Evolutionary conservation across 1,140 invertebrate genomes (phyloP).

Genomic region (Aphaenogaster rudis): DNA sequence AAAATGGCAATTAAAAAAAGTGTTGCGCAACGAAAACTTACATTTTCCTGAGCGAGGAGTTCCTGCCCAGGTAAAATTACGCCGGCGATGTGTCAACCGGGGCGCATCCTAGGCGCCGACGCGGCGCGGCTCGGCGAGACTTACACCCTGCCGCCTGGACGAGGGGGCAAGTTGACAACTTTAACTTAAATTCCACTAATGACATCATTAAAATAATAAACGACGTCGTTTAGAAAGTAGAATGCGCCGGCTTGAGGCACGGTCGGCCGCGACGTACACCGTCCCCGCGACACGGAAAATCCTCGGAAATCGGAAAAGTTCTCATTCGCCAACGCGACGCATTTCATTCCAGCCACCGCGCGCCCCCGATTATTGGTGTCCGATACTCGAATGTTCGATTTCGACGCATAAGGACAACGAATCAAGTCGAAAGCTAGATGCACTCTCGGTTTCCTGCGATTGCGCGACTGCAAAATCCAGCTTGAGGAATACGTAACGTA

Average conservation of each 20-base stretch:
- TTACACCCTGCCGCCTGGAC: constrained; percentile 27
- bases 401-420: not conserved
- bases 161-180: constrained; percentile 70
- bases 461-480: constrained; percentile 7
- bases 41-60: not conserved
- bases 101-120: not conserved
- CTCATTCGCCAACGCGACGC: not conserved
- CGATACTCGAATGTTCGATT: constrained; percentile 15
- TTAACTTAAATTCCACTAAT: constrained; percentile 80
- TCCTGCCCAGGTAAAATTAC: constrained; percentile 23
- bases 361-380: constrained; percentile 49
- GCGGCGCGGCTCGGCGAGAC: constrained; percentile 51
- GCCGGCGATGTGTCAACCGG: constrained; percentile 19
- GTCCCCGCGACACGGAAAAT: not conserved
- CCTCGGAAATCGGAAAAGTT: constrained; percentile 37
- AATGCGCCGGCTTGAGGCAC: constrained; percentile 35
- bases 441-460: not conserved
- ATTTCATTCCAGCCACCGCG: not conserved
- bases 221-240: constrained; percentile 76
- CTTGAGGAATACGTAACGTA: not conserved
- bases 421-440: not conserved
- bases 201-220: constrained; percentile 82
- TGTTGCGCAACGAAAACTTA: not conserved
- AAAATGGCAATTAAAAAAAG: not conserved
- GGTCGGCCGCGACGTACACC: not conserved